Conservation (phyloP, 1,140 invertebrate species). For the Diabrotica virgifera region DNA sequence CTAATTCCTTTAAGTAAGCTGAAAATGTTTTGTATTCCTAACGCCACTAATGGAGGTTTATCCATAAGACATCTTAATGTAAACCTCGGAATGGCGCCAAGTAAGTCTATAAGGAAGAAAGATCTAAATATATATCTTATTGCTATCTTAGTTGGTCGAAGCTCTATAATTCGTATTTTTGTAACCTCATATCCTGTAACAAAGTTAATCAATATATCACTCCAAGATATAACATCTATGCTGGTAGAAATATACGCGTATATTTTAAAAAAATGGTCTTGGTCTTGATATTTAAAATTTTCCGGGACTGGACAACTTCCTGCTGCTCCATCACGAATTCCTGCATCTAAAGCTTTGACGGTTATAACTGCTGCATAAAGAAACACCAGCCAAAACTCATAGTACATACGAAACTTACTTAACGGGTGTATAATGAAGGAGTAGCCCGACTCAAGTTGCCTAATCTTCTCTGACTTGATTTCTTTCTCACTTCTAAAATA, state of each 20-base stretch:
- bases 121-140: not conserved
- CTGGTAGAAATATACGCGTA: not conserved
- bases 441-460: not conserved
- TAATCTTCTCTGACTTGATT: not conserved
- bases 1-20: not conserved
- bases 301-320: not conserved
- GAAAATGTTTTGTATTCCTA: not conserved
- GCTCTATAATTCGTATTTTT: not conserved
- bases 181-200: not conserved
- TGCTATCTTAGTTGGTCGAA: not conserved
- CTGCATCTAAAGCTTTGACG: not conserved
- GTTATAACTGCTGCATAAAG: not conserved
- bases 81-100: not conserved
- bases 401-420: not conserved
- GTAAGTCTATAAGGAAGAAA: not conserved
- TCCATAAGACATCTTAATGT: not conserved
- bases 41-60: not conserved
- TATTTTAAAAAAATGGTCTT: not conserved
- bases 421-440: not conserved
- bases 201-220: not conserved
- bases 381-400: not conserved
- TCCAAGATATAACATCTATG: not conserved
- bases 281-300: not conserved
- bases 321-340: not conserved
- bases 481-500: not conserved